Conservation (phyloP, 2,113 vertebrate species). For the Gopherus evgoodei region DNA sequence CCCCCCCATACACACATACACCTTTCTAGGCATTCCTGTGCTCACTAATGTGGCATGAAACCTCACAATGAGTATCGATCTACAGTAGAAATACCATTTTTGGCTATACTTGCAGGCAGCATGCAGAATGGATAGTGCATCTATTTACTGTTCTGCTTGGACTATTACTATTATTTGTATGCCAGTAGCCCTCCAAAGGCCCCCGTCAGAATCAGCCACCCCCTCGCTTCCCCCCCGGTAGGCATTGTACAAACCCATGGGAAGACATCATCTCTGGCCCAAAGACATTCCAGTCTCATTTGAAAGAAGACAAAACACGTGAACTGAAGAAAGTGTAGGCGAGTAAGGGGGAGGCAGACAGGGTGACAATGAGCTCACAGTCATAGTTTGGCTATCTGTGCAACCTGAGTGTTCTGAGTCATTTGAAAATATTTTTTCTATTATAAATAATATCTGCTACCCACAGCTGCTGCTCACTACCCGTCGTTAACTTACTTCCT, state of each 20-base stretch:
- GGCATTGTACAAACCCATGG: background rate
- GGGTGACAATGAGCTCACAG: background rate
- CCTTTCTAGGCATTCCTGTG: background rate
- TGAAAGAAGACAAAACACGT: background rate
- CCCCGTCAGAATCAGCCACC: background rate
- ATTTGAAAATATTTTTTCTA: background rate
- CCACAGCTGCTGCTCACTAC: background rate
- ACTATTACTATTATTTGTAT: background rate
- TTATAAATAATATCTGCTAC: background rate
- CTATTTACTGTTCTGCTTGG: background rate
- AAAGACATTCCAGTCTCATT: background rate
- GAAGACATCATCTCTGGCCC: background rate
- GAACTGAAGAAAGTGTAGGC: background rate
- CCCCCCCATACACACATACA: background rate
- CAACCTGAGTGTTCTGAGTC: background rate
- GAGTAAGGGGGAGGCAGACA: background rate
- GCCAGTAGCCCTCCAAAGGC: background rate
- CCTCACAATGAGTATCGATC: fast-evolving
- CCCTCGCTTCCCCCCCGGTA: background rate
- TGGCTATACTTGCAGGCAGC: background rate
- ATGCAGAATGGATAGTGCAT: background rate
- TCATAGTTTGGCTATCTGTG: background rate
- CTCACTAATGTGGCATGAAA: background rate
- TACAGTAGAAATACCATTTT: background rate
- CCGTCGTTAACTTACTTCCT: background rate